Percentiles rank a stretch among this genome's conserved stretches.
phyloP scores from a whole-genome alignment of 2,113 vertebrate species.

The Campylomormyrus numenius region DNA sequence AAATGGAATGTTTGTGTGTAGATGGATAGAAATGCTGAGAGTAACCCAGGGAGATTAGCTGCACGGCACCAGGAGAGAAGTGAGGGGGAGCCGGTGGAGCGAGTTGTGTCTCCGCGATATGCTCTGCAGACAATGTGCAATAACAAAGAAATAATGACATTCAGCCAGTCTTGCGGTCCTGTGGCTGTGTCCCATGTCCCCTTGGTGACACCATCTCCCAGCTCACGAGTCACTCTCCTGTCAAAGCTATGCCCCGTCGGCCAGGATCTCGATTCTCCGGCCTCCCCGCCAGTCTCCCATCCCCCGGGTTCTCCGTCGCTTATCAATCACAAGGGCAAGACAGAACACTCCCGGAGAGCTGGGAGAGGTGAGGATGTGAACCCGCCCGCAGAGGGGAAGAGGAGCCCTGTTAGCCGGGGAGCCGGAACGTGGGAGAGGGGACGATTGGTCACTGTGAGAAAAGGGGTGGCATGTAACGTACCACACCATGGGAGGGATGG shows the following conservation, averaged over 20 bases:
- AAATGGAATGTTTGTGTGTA: background rate
- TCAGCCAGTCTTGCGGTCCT: background rate
- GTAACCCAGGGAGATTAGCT: background rate
- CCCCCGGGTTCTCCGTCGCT: background rate
- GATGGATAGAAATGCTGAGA: background rate
- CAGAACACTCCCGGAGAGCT: slow-evolving; percentile 20
- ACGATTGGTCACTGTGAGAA: slow-evolving; percentile 37
- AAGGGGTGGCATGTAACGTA: slow-evolving; percentile 13
- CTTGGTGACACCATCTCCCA: background rate
- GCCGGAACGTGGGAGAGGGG: slow-evolving; percentile 26
- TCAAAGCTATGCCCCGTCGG: background rate
- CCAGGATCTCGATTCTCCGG: background rate
- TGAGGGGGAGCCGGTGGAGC: background rate
- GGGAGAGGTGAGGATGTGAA: slow-evolving; percentile 11
- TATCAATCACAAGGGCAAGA: slow-evolving; percentile 17
- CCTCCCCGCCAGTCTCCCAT: background rate
- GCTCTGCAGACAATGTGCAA: background rate
- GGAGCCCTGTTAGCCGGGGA: slow-evolving; percentile 18
- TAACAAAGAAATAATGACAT: background rate
- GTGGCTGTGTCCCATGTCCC: background rate
- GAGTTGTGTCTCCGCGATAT: background rate
- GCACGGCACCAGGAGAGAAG: background rate
- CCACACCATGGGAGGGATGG: background rate
- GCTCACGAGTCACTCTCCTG: background rate
- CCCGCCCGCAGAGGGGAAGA: slow-evolving; percentile 29